These are phyloP conservation scores for Hemicrepidius hirtus DNA, from an alignment of 2,888 invertebrate species.

Conservation along the genomic window DNA sequence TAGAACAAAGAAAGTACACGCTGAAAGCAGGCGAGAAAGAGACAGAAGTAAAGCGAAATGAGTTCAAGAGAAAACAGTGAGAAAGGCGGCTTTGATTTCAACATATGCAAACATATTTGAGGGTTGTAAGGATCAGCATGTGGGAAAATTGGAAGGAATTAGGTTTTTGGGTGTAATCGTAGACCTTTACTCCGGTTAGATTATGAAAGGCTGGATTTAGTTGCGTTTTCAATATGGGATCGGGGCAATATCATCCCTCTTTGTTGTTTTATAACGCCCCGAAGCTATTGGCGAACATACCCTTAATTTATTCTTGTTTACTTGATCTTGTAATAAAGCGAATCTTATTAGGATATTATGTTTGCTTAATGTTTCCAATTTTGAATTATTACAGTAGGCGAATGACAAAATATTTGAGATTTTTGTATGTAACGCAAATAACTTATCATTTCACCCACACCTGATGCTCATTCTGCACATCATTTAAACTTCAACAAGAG, in stretches of 20 bases:
- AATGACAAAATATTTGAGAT: background rate
- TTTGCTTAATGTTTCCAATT: slow-evolving; percentile 31
- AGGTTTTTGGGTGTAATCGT: slow-evolving; percentile 22
- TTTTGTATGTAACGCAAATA: background rate
- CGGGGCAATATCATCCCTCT: slow-evolving; percentile 20
- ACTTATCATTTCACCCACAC: slow-evolving; percentile 17
- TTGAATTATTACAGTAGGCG: background rate
- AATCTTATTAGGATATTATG: slow-evolving; percentile 48
- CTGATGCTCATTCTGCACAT: slow-evolving; percentile 8
- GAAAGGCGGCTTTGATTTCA: slow-evolving; percentile 50
- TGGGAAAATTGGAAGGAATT: slow-evolving; percentile 33
- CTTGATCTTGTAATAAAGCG: slow-evolving; percentile 49
- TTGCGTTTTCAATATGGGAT: slow-evolving; percentile 35
- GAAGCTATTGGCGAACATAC: slow-evolving; percentile 46
- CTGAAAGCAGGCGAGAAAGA: background rate
- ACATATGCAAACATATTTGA: slow-evolving; percentile 49
- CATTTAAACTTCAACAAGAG: slow-evolving; percentile 11
- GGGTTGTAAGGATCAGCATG: slow-evolving; percentile 39
- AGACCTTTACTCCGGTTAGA: slow-evolving; percentile 1
- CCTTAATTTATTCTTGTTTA: slow-evolving; percentile 52
- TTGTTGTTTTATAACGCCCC: slow-evolving; percentile 44
- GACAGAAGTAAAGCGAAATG: slow-evolving; percentile 24
- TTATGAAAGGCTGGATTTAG: slow-evolving; percentile 17
- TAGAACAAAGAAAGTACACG: background rate
- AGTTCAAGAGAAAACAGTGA: slow-evolving; percentile 48